These are phyloP conservation scores for Styela plicata DNA, from an alignment of 23 tunicate genomes.

Conservation along the genomic window DNA sequence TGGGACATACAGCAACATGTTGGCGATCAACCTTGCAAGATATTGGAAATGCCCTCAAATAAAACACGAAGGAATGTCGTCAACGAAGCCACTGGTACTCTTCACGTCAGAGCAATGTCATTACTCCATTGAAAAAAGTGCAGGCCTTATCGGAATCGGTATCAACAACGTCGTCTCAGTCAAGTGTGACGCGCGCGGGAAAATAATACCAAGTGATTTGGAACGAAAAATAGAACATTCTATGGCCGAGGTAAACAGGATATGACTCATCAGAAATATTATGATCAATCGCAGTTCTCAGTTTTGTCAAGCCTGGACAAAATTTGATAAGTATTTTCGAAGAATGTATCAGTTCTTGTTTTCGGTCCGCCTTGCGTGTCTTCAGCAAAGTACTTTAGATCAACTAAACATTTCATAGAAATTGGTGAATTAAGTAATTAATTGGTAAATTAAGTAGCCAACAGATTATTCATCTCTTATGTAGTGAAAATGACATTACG, in stretches of 20 bases:
- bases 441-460: no score
- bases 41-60: slow-evolving; percentile 47
- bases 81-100: slow-evolving; percentile 33
- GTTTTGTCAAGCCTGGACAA: no score
- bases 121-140: slow-evolving; percentile 60
- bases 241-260: background rate
- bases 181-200: slow-evolving; percentile 61
- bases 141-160: slow-evolving; percentile 61
- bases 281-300: no score
- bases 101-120: slow-evolving; percentile 60
- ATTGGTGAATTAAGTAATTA: no score
- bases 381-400: no score
- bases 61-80: slow-evolving; percentile 35
- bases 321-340: no score
- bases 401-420: background rate
- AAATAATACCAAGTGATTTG: slow-evolving; percentile 59
- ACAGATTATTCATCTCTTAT: no score
- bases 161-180: slow-evolving; percentile 39
- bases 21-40: slow-evolving; percentile 66
- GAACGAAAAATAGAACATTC: slow-evolving; percentile 35
- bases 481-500: no score
- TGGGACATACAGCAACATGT: slow-evolving; percentile 62
- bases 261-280: no score
- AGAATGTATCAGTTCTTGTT: no score
- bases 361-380: no score